A percentile compares a stretch with the other conserved stretches of the same genome.
Evolutionary conservation across 2,888 invertebrate genomes (phyloP).

Genomic region (Caenorhabditis sinica): DNA sequence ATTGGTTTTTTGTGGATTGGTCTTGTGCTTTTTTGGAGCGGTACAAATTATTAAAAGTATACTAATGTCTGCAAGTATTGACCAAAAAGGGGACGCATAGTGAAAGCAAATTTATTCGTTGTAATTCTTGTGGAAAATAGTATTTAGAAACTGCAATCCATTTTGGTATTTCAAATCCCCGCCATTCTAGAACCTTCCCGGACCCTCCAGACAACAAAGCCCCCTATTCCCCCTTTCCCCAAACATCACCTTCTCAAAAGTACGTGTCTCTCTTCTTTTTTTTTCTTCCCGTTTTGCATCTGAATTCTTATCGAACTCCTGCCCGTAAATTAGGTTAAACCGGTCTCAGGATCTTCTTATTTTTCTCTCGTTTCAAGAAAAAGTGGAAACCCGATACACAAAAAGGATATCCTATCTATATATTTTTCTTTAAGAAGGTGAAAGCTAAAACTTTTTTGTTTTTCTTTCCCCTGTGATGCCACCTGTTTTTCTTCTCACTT

Average conservation of each 20-base stretch:
- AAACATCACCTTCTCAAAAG: conserved; percentile 12
- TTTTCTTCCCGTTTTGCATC: background rate
- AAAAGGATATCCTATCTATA: background rate
- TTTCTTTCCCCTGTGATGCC: conserved; percentile 15
- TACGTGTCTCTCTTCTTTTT: background rate
- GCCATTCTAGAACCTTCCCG: too few relatives aligned
- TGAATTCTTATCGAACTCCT: background rate
- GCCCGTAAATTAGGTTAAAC: conserved; percentile 35
- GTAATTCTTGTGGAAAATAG: too few relatives aligned
- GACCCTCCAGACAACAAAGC: too few relatives aligned
- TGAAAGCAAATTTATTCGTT: too few relatives aligned
- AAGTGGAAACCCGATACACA: conserved; percentile 18
- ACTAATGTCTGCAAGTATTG: too few relatives aligned
- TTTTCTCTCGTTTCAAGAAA: background rate
- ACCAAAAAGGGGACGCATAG: too few relatives aligned
- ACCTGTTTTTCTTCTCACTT: conserved; percentile 38
- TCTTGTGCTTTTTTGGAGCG: background rate
- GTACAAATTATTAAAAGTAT: too few relatives aligned
- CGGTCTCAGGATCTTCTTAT: background rate
- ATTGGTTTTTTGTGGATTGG: background rate
- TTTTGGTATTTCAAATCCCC: too few relatives aligned
- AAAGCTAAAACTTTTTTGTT: conserved; percentile 44
- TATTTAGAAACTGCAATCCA: too few relatives aligned
- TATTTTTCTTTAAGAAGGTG: conserved; percentile 2
- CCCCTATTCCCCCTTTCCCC: too few relatives aligned